Evolutionary conservation across 2,797 vertebrate genomes (phyloP).

Genomic region (Etheostoma nigrum): DNA sequence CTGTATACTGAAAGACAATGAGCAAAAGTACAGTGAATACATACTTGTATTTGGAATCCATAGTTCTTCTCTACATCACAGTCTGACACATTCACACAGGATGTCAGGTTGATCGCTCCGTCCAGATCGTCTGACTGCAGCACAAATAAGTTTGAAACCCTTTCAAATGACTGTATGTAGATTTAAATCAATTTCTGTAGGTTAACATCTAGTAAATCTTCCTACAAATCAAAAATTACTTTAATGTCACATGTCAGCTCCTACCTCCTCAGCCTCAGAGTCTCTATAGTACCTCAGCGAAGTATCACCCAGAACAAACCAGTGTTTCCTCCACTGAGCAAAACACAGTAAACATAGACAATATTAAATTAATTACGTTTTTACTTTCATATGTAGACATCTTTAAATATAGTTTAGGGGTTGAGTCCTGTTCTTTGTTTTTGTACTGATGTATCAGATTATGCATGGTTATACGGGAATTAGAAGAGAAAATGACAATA

Average conservation of each 20-base stretch:
- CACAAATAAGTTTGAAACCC: not conserved
- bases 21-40: conserved; percentile 37
- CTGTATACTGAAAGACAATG: conserved; percentile 20
- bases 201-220: not conserved
- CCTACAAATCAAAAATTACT: not conserved
- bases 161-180: not conserved
- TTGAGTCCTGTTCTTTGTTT: not conserved
- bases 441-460: not conserved
- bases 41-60: conserved; percentile 94
- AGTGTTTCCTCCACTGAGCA: conserved; percentile 95
- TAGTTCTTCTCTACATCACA: conserved; percentile 93
- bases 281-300: conserved; percentile 94
- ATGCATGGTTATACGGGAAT: conserved; percentile 11
- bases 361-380: not conserved
- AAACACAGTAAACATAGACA: conserved; percentile 31
- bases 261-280: conserved; percentile 94
- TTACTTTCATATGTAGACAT: not conserved
- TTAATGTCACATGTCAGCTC: conserved; percentile 17
- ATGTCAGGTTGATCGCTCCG: conserved; percentile 90
- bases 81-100: conserved; percentile 89
- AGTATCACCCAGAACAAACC: conserved; percentile 93
- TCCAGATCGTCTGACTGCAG: conserved; percentile 91
- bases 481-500: not conserved
- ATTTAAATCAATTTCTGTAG: not conserved
- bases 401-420: not conserved